Base-by-base conservation (phyloP, 2,113 vertebrate genomes). In the Brachyhypopomus gauderio region DNA sequence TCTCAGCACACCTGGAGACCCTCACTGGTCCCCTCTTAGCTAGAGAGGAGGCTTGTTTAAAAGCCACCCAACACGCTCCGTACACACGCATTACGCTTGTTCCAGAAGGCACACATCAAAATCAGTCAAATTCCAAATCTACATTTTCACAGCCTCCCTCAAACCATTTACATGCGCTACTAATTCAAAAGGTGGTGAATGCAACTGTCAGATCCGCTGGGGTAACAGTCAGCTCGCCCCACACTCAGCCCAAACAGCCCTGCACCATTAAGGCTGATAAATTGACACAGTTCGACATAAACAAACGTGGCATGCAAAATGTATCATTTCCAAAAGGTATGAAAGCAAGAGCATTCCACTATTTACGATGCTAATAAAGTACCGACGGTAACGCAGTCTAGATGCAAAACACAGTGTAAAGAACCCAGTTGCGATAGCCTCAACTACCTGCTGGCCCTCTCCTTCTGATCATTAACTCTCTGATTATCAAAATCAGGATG, bases 201-300 rank as follows among this genome's bases (percentile, higher is more conserved):
- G 66, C 45, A 67, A 79, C 25, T 25, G 69, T 58, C 36, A 55
- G 23, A 79, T 20, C 30, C 60, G 36, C 56, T 22, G 27, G 30
- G 41, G 64, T 77, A 77, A 72, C 72, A 73, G 77, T 79, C 58
- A 45, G 64, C 67, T 75, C 14, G 19, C 23, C 73, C 77, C 34
- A 66, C 70, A 16, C 22, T 48, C 55, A 59, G 38, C 71, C 34
- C 77, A 67, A 88, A 82, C 76, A 82, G 77, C 78, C 77, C 60
- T 64, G 84, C 81, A 84, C 87, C 84, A 87, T 87, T 87, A 87
- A 84, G 79, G 84, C 86, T 84, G 82, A 78, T 79, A 83, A 83
- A 84, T 64, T 48, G 56, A 41, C 66, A 23, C 25, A 52, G 77
- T 78, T 64, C 23, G 19, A 67, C 30, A 69, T 83, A 88, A 86